Conservation (phyloP, 2,797 vertebrate species). For the Phrynocephalus vlangalii region DNA sequence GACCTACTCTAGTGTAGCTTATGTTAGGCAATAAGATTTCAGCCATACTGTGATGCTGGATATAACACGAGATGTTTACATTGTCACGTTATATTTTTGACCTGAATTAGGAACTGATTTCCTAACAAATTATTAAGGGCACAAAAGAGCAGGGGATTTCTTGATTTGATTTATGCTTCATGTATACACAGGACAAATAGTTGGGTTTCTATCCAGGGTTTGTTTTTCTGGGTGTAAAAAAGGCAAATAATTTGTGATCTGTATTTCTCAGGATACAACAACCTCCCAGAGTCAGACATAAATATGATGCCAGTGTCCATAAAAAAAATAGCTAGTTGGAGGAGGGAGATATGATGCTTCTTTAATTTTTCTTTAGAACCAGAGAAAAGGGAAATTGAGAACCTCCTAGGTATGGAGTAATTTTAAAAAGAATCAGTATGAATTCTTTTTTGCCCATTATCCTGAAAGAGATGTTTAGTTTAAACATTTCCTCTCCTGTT, state of each 20-base stretch:
- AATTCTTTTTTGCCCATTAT: constrained; percentile 51
- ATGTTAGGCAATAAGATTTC: background rate
- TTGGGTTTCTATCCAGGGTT: constrained; percentile 28
- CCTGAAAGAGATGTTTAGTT: constrained; percentile 59
- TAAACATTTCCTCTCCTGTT: constrained; percentile 35
- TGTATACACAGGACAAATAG: constrained; percentile 60
- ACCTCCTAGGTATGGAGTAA: constrained; percentile 57
- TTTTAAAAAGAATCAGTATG: constrained; percentile 57
- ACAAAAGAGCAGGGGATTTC: constrained; percentile 48
- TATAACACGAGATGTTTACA: constrained; percentile 35
- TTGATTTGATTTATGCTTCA: constrained; percentile 55
- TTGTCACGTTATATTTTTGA: constrained; percentile 53
- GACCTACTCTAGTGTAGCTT: no score
- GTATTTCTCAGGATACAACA: background rate
- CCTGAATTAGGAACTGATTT: constrained; percentile 40
- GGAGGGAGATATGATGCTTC: constrained; percentile 45
- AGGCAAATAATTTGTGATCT: constrained; percentile 14
- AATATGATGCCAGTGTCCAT: constrained; percentile 40
- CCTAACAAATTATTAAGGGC: constrained; percentile 31
- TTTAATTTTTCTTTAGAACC: constrained; percentile 57
- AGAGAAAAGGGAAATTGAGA: constrained; percentile 58
- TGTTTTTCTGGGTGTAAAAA: background rate
- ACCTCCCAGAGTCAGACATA: constrained; percentile 51
- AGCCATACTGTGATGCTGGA: constrained; percentile 36
- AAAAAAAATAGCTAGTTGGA: constrained; percentile 59